Evolutionary conservation across 1,140 invertebrate species (phyloP), one percentile per base, ranked within the genome.

Genomic region (Meloidogyne floridensis): DNA sequence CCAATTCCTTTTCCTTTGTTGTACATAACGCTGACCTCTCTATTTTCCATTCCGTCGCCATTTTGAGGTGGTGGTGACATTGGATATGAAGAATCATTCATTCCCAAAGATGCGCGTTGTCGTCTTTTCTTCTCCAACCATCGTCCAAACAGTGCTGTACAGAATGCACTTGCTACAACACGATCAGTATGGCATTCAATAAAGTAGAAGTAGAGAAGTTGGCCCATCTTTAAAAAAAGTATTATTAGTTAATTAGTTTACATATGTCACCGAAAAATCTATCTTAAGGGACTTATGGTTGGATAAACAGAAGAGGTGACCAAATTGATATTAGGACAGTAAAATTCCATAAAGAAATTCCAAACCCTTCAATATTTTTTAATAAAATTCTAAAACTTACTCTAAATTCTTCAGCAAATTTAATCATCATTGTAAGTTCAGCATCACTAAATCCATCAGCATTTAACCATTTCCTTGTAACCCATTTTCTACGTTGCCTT

Each of bases 141-240:
- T 15, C 80, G 80, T 3, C 73, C 72, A 47, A 82, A 82, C 11
- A 82, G 71, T 47, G 81, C 81, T n/a, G 81, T 82, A 42, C 81
- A 82, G 11, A 82, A 80, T 2, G 80, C 82, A 69, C 82, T 83
- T 6, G 82, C 77, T 10, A 83, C 82, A 10, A 83, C 82, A 8
- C 82, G 54, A 69, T 83, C 82, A 18, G 82, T 83, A 59, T 83
- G 82, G 2, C 82, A 82, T 73, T 83, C 82, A 32, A 83, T 83
- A 81, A 69, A 83, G 13, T 83, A 83, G 54, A 83, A 83, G 8
- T 72, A 77, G 18, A 83, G 72, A 7, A 83, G 81, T 43, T 83
- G 59, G 0, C 82, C 81, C 82, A 83, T 83, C 70, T 82, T 75
- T n/a, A 18, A 65, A 65, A 18, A 65, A 65, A 65, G n/a, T 15